These are phyloP conservation scores for Meloidogyne hapla DNA, from an alignment of 1,140 invertebrate genomes.

Conservation along the genomic window DNA sequence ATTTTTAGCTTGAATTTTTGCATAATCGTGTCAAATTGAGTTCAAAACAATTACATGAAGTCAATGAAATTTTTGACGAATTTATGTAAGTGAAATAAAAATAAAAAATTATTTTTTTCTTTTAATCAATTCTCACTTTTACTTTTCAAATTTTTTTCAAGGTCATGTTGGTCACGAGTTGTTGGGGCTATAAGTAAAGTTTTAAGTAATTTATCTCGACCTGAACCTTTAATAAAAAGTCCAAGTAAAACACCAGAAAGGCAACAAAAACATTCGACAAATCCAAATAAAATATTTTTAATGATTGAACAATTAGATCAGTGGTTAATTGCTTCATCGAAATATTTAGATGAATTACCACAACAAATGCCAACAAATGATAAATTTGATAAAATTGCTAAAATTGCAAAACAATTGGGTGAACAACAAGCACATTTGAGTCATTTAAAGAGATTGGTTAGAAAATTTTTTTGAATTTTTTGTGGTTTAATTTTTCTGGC, in stretches of 20 bases:
- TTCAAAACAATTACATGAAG: slow-evolving; percentile 47
- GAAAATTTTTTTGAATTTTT: no score
- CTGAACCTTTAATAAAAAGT: slow-evolving; percentile 41
- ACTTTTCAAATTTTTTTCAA: background rate
- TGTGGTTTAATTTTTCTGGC: no score
- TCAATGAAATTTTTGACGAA: slow-evolving; percentile 59
- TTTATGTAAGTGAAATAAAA: slow-evolving; percentile 40
- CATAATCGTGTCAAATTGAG: slow-evolving; percentile 39
- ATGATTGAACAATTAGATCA: slow-evolving; percentile 27
- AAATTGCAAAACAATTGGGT: slow-evolving; percentile 30
- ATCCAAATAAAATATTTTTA: slow-evolving; percentile 1
- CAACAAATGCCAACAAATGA: slow-evolving; percentile 16
- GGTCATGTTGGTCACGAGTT: slow-evolving; percentile 38
- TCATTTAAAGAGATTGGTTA: slow-evolving; percentile 23
- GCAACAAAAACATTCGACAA: slow-evolving; percentile 1
- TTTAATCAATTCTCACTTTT: background rate
- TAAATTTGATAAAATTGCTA: slow-evolving; percentile 18
- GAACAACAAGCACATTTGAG: slow-evolving; percentile 31
- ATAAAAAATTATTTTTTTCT: background rate
- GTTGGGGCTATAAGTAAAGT: slow-evolving; percentile 54
- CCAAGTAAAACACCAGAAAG: slow-evolving; percentile 26
- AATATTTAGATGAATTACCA: slow-evolving; percentile 25
- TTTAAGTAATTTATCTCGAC: slow-evolving; percentile 50
- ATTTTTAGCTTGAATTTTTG: slow-evolving; percentile 45
- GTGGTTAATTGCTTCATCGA: slow-evolving; percentile 22